Percentiles rank a stretch among this genome's conserved stretches.
These are phyloP conservation scores for Bothrops jararaca DNA, from an alignment of 2,113 vertebrate species.

Conservation along the genomic window DNA sequence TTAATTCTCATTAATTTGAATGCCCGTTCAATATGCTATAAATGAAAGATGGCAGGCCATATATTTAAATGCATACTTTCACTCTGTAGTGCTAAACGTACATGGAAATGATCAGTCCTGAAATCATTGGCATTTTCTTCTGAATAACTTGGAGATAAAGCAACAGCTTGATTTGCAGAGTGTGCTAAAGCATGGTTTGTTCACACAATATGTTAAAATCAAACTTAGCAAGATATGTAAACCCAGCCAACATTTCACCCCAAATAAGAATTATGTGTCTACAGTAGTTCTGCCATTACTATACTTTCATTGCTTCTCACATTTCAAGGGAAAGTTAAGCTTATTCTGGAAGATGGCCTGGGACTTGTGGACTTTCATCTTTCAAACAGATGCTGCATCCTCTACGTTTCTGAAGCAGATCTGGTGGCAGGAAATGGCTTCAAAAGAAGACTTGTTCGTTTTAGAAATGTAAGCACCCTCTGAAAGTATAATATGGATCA, in stretches of 20 bases:
- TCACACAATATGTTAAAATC: background rate
- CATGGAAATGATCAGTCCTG: conserved; percentile 1
- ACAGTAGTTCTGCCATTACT: background rate
- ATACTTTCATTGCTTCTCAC: conserved; percentile 22
- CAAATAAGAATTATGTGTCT: background rate
- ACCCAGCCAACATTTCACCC: background rate
- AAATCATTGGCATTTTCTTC: background rate
- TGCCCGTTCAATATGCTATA: background rate
- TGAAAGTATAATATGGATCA: background rate
- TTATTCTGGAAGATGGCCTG: conserved; percentile 80
- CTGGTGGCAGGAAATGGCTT: conserved; percentile 81
- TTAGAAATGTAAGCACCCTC: conserved; percentile 82
- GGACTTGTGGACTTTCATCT: conserved; percentile 86
- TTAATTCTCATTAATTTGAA: background rate
- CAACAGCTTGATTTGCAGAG: background rate
- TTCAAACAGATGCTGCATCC: conserved; percentile 78
- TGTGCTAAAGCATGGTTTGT: background rate
- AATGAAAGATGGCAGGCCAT: background rate
- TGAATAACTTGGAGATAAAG: background rate
- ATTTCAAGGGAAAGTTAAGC: conserved; percentile 75
- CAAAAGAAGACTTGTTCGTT: conserved; percentile 83
- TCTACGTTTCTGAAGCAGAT: conserved; percentile 89
- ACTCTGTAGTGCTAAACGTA: background rate
- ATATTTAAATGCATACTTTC: background rate
- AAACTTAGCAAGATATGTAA: background rate